Percentiles rank a stretch among this genome's conserved stretches.
These are phyloP conservation scores for Episyrphus balteatus DNA, from an alignment of 1,140 invertebrate genomes.

Conservation along the genomic window DNA sequence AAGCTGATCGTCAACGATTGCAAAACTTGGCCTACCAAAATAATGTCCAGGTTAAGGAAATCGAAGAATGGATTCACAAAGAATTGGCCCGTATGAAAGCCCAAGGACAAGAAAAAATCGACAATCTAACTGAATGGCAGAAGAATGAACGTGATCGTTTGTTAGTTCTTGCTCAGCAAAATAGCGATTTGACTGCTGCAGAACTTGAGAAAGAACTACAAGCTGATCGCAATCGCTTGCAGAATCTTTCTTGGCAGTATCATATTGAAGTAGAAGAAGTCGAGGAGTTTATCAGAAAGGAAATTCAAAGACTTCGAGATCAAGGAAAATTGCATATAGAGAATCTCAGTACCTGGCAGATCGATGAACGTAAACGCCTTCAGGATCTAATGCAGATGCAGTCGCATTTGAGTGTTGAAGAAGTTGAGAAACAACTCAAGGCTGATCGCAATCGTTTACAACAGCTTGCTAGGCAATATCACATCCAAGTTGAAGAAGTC, in stretches of 20 bases:
- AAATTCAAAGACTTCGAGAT: constrained; percentile 22
- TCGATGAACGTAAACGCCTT: constrained; percentile 28
- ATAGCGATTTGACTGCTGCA: constrained; percentile 25
- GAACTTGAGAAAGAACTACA: constrained; percentile 28
- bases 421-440: constrained; percentile 24
- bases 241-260: constrained; percentile 26
- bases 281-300: constrained; percentile 25
- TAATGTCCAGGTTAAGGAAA: constrained; percentile 31
- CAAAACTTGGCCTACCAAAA: constrained; percentile 34
- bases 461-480: constrained; percentile 27
- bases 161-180: constrained; percentile 18
- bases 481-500: constrained; percentile 26
- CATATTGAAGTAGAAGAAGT: constrained; percentile 28
- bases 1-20: constrained; percentile 31
- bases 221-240: constrained; percentile 23
- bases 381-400: constrained; percentile 22
- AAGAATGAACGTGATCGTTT: constrained; percentile 26
- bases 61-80: constrained; percentile 26
- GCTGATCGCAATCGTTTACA: constrained; percentile 24
- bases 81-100: constrained; percentile 24
- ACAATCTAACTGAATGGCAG: constrained; percentile 23
- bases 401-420: constrained; percentile 18
- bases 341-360: constrained; percentile 25
- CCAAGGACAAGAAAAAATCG: constrained; percentile 28
- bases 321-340: constrained; percentile 29